These are phyloP conservation scores for Botrylloides violaceus DNA, from an alignment of 23 tunicate species.

Conservation along the genomic window DNA sequence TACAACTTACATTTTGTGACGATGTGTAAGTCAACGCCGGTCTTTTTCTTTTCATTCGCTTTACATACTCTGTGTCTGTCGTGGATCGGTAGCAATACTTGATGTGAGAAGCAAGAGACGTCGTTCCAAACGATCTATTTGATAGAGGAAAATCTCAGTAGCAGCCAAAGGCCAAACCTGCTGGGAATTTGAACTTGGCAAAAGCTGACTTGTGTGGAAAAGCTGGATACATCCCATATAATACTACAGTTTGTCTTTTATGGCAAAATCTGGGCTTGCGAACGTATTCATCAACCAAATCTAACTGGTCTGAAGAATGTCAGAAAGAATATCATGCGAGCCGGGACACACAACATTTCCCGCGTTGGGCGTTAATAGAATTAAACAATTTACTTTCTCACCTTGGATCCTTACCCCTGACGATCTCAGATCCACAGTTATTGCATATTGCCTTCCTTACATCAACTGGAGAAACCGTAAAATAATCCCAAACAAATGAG, in stretches of 20 bases:
- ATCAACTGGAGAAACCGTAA: conserved; percentile 6
- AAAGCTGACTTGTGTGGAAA: no score
- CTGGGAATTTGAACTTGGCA: no score
- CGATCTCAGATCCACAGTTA: conserved; percentile 9
- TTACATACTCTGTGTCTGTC: not conserved
- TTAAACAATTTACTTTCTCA: no score
- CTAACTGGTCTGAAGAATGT: no score
- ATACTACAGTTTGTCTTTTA: no score
- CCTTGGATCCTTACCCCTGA: conserved; percentile 15
- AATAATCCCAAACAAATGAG: conserved; percentile 23
- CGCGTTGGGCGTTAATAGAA: no score
- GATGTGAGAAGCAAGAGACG: conserved; percentile 12
- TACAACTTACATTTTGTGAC: not conserved
- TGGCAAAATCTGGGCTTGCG: no score
- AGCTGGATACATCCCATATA: no score
- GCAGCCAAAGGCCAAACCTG: no score
- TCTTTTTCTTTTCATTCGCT: not conserved
- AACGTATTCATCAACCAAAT: no score
- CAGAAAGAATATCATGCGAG: no score
- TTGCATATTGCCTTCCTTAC: conserved; percentile 22
- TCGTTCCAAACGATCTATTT: conserved; percentile 8
- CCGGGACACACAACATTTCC: no score
- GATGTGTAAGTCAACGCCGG: not conserved
- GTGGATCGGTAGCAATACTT: conserved; percentile 1
- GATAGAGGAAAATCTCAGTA: not conserved